Evolutionary conservation across 2,888 invertebrate species (phyloP), one percentile per base, ranked within the genome.

Genomic region (Melanchra persicariae): DNA sequence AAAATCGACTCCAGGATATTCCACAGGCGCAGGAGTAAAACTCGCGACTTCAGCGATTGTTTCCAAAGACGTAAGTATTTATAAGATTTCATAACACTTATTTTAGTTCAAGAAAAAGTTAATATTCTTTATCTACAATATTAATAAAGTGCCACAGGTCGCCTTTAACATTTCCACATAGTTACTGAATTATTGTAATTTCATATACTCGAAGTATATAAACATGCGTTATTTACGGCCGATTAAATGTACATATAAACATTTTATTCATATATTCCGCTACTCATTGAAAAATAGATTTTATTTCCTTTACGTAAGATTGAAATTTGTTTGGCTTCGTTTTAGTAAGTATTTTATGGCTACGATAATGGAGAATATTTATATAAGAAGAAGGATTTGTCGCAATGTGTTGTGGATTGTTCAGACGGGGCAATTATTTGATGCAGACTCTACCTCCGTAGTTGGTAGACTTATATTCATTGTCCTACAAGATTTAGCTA

Each of bases 281-380:
- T 88, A 89, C 62, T 84, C 81, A 87, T 81, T 88, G 81, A 85
- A 90, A 91, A 90, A 89, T 91, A 89, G 70, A 88, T 78, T 87
- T 84, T 88, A 85, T 78, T 3, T 22, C 26, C 40, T 70, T 70
- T 0, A 10, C 9, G 40, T 49, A 67, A 62, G 74, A 70, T 61
- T 64, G 62, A 70, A 69, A 72, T 71, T 67, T 67, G 68, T 66
- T 73, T 79, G 69, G 71, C 79, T 64, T 79, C 66, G 64, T 79
- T 76, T 72, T 70, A 70, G 49, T 60, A 59, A n/a, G 58, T 43
- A 74, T 60, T 72, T 73, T 81, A 82, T 55, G 61, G 61, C 70
- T 79, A 81, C 76, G 67, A 74, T 83, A 80, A 63, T 81, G 61
- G 65, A 68, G 60, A 64, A 73, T 71, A 64, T 72, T 77, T 75